A percentile compares a stretch with the other conserved stretches of the same genome.
Evolutionary conservation across 2,113 vertebrate genomes (phyloP).

Genomic region (Pogonocichla stellata): DNA sequence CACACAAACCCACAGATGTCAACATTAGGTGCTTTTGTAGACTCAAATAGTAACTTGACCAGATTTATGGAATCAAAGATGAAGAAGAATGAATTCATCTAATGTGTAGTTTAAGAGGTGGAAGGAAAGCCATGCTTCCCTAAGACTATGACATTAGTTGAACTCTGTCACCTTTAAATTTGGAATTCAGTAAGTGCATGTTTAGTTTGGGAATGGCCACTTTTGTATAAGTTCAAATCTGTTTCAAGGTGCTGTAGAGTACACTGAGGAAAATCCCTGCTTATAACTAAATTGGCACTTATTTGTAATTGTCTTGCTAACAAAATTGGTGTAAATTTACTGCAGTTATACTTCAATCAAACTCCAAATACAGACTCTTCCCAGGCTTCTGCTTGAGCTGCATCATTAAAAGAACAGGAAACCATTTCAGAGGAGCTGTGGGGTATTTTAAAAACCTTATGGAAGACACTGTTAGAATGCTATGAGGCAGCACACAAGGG

Average conservation of each 20-base stretch:
- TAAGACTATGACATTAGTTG: not conserved
- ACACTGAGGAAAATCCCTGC: not conserved
- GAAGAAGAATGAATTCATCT: not conserved
- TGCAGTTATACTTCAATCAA: not conserved
- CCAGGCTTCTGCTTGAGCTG: not conserved
- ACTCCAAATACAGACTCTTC: not conserved
- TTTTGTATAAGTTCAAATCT: not conserved
- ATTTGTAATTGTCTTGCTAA: not conserved
- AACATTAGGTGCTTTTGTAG: not conserved
- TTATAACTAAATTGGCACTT: not conserved
- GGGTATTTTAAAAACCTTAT: not conserved
- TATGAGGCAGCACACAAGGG: not conserved
- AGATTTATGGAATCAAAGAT: not conserved
- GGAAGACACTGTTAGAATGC: not conserved
- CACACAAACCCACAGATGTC: not conserved
- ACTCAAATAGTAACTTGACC: not conserved
- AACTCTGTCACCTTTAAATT: not conserved
- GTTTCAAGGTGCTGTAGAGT: not conserved
- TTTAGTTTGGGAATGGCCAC: not conserved
- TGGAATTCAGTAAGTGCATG: not conserved
- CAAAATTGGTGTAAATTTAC: not conserved
- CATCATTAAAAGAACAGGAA: not conserved
- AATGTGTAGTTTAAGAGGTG: not conserved
- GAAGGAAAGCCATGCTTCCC: not conserved
- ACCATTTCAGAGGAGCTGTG: not conserved